Evolutionary conservation across 37 sponge, comb jelly and placozoan species (phyloP).

Genomic region (Axinella damicornis): DNA sequence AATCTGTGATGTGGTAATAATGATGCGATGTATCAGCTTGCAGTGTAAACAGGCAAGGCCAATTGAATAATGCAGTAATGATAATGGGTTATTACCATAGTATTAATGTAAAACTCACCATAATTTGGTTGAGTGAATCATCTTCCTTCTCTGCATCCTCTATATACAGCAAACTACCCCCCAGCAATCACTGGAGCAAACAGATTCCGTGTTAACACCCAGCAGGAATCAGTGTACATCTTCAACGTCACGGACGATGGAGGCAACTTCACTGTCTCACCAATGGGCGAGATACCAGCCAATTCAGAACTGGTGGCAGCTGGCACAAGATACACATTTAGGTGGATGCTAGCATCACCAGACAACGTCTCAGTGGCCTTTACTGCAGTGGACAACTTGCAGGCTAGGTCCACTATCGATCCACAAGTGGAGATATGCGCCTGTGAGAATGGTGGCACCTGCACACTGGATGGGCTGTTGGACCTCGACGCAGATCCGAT

Average conservation of each 20-base stretch:
- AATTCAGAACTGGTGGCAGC: background rate
- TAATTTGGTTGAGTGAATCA: too few species aligned
- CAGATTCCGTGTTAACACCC: conserved; percentile 26
- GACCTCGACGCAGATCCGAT: conserved; percentile 3
- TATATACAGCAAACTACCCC: conserved; percentile 51
- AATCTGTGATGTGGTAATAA: too few species aligned
- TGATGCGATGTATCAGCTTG: too few species aligned
- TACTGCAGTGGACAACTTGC: conserved; percentile 37
- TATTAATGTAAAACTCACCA: too few species aligned
- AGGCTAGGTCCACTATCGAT: conserved; percentile 12
- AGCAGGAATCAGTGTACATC: conserved; percentile 5
- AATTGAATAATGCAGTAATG: too few species aligned
- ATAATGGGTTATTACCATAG: too few species aligned
- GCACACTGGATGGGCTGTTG: conserved; percentile 52
- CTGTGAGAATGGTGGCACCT: conserved; percentile 64
- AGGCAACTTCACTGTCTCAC: conserved; percentile 8
- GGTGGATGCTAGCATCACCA: background rate
- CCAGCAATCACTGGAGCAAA: conserved; percentile 53
- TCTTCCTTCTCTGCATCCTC: background rate
- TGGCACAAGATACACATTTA: conserved; percentile 31
- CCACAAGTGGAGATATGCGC: conserved; percentile 57
- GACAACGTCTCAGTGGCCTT: conserved; percentile 14
- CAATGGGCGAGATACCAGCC: conserved; percentile 6
- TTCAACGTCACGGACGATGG: conserved; percentile 48
- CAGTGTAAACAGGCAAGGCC: too few species aligned